Base-by-base conservation (phyloP, 2,888 invertebrate genomes). In the Saturnia japonica region DNA sequence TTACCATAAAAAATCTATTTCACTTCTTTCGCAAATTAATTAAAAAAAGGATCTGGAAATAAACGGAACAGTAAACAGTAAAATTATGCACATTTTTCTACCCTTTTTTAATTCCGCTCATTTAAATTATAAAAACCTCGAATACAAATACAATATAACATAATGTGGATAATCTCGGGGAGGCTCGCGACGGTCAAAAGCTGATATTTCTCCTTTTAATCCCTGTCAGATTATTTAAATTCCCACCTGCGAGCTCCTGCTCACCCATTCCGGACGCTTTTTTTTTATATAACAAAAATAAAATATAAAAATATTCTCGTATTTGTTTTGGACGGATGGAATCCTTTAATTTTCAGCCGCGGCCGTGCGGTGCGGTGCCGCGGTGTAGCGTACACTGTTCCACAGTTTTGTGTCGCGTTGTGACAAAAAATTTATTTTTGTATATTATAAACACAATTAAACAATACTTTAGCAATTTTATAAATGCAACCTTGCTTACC, bases 211-310 rank as follows among this genome's bases (percentile, higher is more conserved):
- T 93, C 91, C 85, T 91, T 92, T 93, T 93, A 93, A 93, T 93
- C 93, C 93, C 88, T 91, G 93, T 92, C 93, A 93, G 93, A 93
- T 94, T 94, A 93, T 94, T 94, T 93, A 93, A 93, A 94, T 93
- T 93, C 93, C 94, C 94, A 94, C 93, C 94, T 94, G 93, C 88
- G 88, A 87, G 85, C 81, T 83, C 79, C 82, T 83, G 84, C 85
- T 87, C 83, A 79, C 81, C 85, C 86, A 82, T 88, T 87, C 87
- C 85, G 85, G 77, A 75, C 76, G 82, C 77, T 79, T 78, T 77
- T 79, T 87, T 89, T 91, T 92, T 91, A 89, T 92, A 91, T 89
- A 90, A 90, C 88, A 88, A 90, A 91, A 93, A 92, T 91, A 93
- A 91, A 93, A 92, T 91, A 93, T 92, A 92, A 93, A 93, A 93